Evolutionary conservation across 2,797 vertebrate genomes (phyloP).

Genomic region (Todus mexicanus): DNA sequence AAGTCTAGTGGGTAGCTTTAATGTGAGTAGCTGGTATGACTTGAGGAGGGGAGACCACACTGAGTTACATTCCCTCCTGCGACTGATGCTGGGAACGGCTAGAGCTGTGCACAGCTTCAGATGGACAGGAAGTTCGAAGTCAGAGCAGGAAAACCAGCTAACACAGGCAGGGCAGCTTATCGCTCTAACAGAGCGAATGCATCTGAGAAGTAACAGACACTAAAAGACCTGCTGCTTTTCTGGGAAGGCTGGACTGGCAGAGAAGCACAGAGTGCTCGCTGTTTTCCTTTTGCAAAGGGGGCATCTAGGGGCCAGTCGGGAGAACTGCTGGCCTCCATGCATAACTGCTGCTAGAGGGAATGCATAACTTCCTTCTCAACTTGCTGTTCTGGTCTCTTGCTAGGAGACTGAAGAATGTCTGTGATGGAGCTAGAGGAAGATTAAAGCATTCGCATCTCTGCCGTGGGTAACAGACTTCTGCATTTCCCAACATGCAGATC

Average conservation of each 20-base stretch:
- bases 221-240: background rate
- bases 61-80: background rate
- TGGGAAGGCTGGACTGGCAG: background rate
- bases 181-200: background rate
- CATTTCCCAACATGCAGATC: background rate
- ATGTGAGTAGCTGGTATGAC: background rate
- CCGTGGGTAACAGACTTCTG: background rate
- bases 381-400: background rate
- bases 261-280: background rate
- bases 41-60: background rate
- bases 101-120: background rate
- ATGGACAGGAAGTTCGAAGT: background rate
- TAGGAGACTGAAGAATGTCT: background rate
- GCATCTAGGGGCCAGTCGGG: constrained; percentile 18
- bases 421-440: background rate
- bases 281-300: background rate
- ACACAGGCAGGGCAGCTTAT: background rate
- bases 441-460: background rate
- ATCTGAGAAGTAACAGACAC: background rate
- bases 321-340: background rate
- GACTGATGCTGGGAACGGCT: background rate
- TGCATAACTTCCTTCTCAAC: background rate
- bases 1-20: background rate
- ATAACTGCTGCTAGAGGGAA: background rate
- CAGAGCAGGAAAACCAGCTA: background rate